phyloP scores from a whole-genome alignment of 2,113 vertebrate genomes.

The Lynx canadensis region DNA sequence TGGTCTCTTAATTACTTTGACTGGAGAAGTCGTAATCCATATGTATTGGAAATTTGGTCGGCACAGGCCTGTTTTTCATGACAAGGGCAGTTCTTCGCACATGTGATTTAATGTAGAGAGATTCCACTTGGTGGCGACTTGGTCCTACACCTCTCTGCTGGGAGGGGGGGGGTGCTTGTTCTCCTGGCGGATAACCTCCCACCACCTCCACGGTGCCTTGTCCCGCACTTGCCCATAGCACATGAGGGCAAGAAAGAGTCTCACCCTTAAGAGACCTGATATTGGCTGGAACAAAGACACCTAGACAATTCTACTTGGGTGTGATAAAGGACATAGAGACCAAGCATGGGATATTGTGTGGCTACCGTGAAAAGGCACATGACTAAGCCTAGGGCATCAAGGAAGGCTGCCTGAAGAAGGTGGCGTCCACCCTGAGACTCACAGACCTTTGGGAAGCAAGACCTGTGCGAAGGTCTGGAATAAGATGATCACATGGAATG shows the following conservation, averaged over 20 bases:
- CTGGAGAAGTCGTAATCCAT: slow-evolving; percentile 83
- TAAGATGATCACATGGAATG: not conserved
- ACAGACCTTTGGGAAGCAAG: not conserved
- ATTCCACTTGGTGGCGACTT: not conserved
- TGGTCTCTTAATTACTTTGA: slow-evolving; percentile 86
- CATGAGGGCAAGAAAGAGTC: not conserved
- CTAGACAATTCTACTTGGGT: not conserved
- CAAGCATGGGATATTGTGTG: rapidly evolving
- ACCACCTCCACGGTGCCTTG: rapidly evolving
- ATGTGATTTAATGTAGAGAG: not conserved
- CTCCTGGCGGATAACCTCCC: not conserved
- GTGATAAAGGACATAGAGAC: not conserved
- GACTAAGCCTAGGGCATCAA: not conserved
- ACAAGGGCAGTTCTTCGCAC: slow-evolving; percentile 10
- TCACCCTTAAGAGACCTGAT: not conserved
- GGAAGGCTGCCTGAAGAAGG: not conserved
- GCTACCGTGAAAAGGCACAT: not conserved
- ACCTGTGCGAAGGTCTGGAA: rapidly evolving
- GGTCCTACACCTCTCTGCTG: not conserved
- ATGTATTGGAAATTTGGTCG: slow-evolving; percentile 76
- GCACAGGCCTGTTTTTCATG: slow-evolving; percentile 66
- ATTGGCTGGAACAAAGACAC: not conserved
- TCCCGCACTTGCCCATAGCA: rapidly evolving
- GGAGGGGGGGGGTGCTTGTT: rapidly evolving
- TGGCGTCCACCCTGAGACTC: rapidly evolving